Conservation (phyloP, 2,113 vertebrate genomes). For the Capreolus pygargus region DNA sequence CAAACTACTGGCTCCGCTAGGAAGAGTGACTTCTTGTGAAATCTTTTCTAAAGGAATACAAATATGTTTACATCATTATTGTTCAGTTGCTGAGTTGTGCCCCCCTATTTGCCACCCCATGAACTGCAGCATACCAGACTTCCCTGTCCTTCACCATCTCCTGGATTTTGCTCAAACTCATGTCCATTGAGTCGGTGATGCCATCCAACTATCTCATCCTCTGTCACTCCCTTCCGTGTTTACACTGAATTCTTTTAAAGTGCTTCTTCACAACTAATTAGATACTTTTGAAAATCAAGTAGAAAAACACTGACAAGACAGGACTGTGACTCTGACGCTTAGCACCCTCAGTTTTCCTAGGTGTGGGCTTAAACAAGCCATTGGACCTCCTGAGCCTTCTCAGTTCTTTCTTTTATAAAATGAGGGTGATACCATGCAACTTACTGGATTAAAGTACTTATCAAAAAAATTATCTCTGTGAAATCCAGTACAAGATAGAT, state of each 20-base stretch:
- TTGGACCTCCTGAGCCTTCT: not conserved
- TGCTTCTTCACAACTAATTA: not conserved
- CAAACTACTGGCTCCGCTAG: not conserved
- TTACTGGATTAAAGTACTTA: not conserved
- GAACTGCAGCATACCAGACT: not conserved
- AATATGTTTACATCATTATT: not conserved
- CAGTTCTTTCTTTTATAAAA: not conserved
- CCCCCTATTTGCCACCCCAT: not conserved
- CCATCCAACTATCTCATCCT: not conserved
- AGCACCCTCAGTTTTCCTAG: not conserved
- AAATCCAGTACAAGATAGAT: not conserved
- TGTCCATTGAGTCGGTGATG: not conserved
- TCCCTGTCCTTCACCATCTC: not conserved
- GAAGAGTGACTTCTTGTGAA: not conserved
- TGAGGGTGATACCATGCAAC: not conserved
- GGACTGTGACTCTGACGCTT: not conserved
- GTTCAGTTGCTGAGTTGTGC: not conserved
- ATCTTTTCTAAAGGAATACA: not conserved
- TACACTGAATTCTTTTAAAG: not conserved
- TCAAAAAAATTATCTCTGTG: not conserved
- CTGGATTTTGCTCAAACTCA: not conserved
- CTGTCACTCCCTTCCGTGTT: not conserved
- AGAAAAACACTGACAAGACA: not conserved
- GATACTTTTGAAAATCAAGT: not conserved
- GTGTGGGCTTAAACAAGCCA: not conserved